Conservation (phyloP, 2,113 vertebrate genomes). For the Lepidiolamprologus cunningtoni region DNA sequence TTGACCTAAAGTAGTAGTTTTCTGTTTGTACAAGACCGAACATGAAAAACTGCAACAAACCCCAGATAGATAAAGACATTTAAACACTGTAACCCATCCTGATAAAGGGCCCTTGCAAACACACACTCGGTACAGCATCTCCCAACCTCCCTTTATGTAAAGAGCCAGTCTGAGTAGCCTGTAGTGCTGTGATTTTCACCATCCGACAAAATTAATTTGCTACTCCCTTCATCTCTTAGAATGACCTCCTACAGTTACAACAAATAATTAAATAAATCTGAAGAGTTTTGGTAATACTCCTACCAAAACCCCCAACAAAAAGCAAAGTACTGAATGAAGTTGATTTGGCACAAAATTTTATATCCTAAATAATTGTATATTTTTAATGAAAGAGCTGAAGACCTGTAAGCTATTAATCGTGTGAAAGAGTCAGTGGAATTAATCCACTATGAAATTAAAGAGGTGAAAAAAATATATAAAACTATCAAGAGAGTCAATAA, state of each 20-base stretch:
- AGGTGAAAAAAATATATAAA: rapidly evolving
- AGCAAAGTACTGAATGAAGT: background rate
- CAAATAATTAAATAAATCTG: rapidly evolving
- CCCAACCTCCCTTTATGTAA: rapidly evolving
- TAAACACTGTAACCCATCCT: rapidly evolving
- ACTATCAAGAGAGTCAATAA: background rate
- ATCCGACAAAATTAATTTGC: rapidly evolving
- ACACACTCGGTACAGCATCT: background rate
- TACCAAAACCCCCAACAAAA: background rate
- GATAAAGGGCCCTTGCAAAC: background rate
- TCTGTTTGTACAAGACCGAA: rapidly evolving
- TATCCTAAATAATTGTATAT: background rate
- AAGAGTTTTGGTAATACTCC: background rate
- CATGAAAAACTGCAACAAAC: background rate
- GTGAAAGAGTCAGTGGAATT: background rate
- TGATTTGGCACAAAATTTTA: background rate
- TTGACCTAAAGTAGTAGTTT: background rate
- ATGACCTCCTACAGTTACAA: background rate
- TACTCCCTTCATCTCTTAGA: rapidly evolving
- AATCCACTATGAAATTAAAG: background rate
- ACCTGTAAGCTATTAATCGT: background rate
- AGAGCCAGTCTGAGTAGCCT: background rate
- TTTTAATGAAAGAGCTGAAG: background rate
- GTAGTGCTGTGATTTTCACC: background rate
- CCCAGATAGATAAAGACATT: background rate